Evolutionary conservation across 2,888 invertebrate genomes (phyloP).

Genomic region (Coenonympha arcania): DNA sequence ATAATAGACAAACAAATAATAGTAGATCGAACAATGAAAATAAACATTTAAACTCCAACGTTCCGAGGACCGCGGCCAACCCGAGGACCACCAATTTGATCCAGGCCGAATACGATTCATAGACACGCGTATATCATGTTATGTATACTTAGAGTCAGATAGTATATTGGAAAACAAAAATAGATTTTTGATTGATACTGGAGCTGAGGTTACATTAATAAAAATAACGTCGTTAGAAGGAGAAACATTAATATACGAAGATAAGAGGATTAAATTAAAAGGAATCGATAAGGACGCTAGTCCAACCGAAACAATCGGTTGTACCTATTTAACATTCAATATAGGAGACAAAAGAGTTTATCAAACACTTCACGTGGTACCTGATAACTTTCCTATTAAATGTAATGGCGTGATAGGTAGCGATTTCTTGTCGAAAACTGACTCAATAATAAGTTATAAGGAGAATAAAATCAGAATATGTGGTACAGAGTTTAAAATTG

Average conservation of each 20-base stretch:
- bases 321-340: constrained; percentile 15
- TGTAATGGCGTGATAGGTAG: constrained; percentile 24
- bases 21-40: background rate
- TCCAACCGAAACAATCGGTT: too few species aligned
- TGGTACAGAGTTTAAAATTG: constrained; percentile 2
- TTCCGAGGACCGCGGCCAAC: background rate
- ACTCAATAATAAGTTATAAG: constrained; percentile 16
- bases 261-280: background rate
- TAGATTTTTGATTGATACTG: background rate
- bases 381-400: constrained; percentile 25
- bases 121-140: too few species aligned
- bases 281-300: too few species aligned
- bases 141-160: background rate
- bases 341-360: constrained; percentile 13
- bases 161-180: background rate
- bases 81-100: background rate
- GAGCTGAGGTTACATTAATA: too few species aligned
- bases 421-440: constrained; percentile 22
- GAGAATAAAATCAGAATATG: constrained; percentile 17
- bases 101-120: background rate
- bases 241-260: background rate
- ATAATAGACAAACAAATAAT: background rate
- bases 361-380: constrained; percentile 21
- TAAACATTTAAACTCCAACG: background rate
- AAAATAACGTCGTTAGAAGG: too few species aligned